A percentile compares a stretch with the other conserved stretches of the same genome.
These are phyloP conservation scores for Eupithecia pulchellata DNA, from an alignment of 2,888 invertebrate species.

Conservation along the genomic window DNA sequence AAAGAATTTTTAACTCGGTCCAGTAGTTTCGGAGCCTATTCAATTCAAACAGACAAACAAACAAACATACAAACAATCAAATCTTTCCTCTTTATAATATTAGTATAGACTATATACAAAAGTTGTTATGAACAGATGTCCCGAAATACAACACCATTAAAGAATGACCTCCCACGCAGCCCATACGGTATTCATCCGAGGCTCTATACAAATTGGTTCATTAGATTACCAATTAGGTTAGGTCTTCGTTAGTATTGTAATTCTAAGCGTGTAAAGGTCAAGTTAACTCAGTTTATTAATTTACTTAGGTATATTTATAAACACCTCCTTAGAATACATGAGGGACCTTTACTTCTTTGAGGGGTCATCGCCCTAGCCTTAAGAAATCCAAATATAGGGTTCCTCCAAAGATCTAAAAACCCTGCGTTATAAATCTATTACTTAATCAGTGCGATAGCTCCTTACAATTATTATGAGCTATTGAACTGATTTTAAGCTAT, in stretches of 20 bases:
- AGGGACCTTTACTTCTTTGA: background rate
- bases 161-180: conserved; percentile 6
- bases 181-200: background rate
- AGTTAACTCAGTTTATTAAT: conserved; percentile 18
- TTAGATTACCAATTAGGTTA: conserved; percentile 25
- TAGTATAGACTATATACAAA: too few relatives aligned
- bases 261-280: conserved; percentile 31
- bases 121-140: too few relatives aligned
- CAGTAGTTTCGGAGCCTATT: too few relatives aligned
- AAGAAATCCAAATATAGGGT: background rate
- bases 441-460: too few relatives aligned
- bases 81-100: too few relatives aligned
- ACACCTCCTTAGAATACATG: background rate
- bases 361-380: background rate
- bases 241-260: conserved; percentile 25
- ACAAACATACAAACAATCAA: too few relatives aligned
- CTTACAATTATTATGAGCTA: too few relatives aligned
- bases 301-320: conserved; percentile 1
- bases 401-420: background rate
- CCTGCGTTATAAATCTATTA: background rate
- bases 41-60: too few relatives aligned
- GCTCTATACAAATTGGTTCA: conserved; percentile 18
- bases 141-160: conserved; percentile 12
- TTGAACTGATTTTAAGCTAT: too few relatives aligned
- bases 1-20: too few relatives aligned